Base-by-base conservation (phyloP, 2,888 invertebrate genomes). In the Eumacrocentrus americanus region DNA sequence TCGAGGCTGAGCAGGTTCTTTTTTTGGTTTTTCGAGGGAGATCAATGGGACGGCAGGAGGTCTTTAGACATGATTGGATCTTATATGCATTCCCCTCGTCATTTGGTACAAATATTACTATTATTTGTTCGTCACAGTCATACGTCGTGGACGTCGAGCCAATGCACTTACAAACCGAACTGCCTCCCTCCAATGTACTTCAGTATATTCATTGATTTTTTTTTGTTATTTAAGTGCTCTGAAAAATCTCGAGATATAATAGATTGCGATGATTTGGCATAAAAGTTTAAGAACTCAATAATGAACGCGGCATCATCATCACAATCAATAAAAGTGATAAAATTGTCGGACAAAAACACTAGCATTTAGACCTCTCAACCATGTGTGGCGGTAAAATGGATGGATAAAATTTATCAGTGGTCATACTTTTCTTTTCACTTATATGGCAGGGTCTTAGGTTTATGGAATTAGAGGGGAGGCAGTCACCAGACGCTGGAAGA, bases 401-500 rank as follows among this genome's bases (percentile, higher is more conserved):
- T 62, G 67, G 66, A 64, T 57, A 62, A 60, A 56, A 63, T 59
- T 55, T 44, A 52, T 56, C 46, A 37, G 53, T 58, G 25, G 53
- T 58, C 53, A 2, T 14, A 20, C 25, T 23, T 25, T 38, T 59
- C 34, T 53, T 29, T 57, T 25, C 56, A 35, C 29, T 40, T 53
- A 25, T 61, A n/a, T n/a, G n/a, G n/a, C n/a, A n/a, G n/a, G n/a
- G n/a, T n/a, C n/a, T 14, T 40, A 37, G 29, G 9, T 52, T 35
- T 48, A 42, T 50, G 46, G 60, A 61, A 44, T 53, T 29, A 29
- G 59, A 61, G 56, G 60, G 64, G 64, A 67, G 67, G 67, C 66
- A 69, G 69, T 67, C 61, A 67, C 60, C 64, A 62, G 67, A 63
- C 55, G 65, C 66, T 69, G 69, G 67, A 67, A 69, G 65, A 63